Conservation (phyloP, 2,113 vertebrate genomes). For the Serinus canaria region DNA sequence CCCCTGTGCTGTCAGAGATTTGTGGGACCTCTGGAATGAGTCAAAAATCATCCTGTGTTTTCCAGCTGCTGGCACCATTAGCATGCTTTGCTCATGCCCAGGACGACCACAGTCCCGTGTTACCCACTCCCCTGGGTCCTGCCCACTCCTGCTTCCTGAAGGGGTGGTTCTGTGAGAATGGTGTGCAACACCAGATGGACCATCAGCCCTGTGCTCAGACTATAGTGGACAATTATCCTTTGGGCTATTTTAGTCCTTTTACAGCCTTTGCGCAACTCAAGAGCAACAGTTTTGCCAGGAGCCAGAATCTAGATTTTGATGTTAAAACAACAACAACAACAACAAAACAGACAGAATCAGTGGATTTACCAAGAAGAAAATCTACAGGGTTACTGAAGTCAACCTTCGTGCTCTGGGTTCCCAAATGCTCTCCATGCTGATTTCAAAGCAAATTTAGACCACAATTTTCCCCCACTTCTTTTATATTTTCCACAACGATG, state of each 20-base stretch:
- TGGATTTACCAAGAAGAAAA: neutral
- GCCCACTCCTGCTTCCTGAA: neutral
- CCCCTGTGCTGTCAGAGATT: neutral
- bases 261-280: neutral
- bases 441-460: neutral
- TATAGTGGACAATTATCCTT: neutral
- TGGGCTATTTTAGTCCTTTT: slow-evolving; percentile 1
- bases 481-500: neutral
- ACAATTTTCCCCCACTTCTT: neutral
- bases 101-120: fast-evolving
- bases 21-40: neutral
- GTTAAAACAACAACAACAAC: neutral
- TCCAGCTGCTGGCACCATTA: neutral
- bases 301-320: neutral
- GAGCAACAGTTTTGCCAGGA: neutral
- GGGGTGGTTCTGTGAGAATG: neutral
- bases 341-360: neutral
- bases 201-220: neutral
- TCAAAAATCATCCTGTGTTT: neutral
- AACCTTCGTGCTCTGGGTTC: neutral
- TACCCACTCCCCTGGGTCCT: neutral
- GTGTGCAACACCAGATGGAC: neutral
- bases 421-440: fast-evolving
- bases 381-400: neutral
- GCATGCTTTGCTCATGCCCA: neutral